Evolutionary conservation across 2,888 invertebrate genomes (phyloP), one percentile per base, ranked within the genome.

Genomic region (Boloria selene): DNA sequence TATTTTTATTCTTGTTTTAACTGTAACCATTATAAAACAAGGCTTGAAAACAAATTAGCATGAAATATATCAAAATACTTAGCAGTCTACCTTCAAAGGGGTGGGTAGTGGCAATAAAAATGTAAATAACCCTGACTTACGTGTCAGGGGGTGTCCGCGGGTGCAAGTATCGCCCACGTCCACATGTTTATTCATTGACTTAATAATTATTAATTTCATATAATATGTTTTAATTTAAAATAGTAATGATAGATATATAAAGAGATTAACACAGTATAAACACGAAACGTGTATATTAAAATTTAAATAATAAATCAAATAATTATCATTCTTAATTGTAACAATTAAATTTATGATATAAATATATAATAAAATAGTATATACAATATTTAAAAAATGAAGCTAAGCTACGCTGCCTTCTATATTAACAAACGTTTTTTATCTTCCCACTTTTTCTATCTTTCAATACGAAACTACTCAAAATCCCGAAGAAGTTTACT

Each of bases 41-140:
- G 44, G 44, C 6, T 44, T 53, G n/a, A 38, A 56, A 61, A 56
- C 38, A 42, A 52, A 22, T 62, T 54, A 51, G 31, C 49, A 42
- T 56, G 18, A n/a, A 47, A 49, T 50, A 45, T 47, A 31, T 26
- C 18, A 50, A 49, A 52, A 42, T 26, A 14, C 26, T 49, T 56
- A 45, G 22, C 26, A 10, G 59, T 59, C 47, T 3, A 49, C 49
- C 13, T 59, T 47, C 31, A 17, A 61, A 73, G 71, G 66, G 71
- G 72, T 73, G 70, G 74, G 77, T 73, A 76, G 74, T 75, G 75
- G 83, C 79, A 84, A 85, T 87, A 83, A 84, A 85, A 82, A 86
- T 85, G 87, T 84, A 81, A 86, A 86, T 84, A 49, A 72, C 72
- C 59, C 49, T 49, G 65, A 18, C n/a, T 66, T 45, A 61, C 65